Conservation (phyloP, 2,888 invertebrate species). For the Unio pictorum region DNA sequence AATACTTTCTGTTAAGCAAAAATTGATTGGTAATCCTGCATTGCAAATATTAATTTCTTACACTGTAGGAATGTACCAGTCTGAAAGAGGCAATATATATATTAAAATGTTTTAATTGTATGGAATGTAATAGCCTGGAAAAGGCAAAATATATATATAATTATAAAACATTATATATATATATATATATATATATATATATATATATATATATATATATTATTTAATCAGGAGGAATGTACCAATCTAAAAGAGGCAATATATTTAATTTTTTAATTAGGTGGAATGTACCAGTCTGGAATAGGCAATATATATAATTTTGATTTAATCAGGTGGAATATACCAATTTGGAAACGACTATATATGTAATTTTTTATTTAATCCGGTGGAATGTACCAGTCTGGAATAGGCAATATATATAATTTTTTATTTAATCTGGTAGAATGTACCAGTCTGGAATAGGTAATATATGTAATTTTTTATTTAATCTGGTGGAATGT, state of each 20-base stretch:
- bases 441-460: background rate
- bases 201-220: too few species aligned
- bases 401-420: background rate
- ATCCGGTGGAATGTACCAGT: background rate
- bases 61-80: background rate
- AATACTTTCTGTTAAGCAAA: too few species aligned
- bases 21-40: too few species aligned
- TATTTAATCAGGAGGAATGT: background rate
- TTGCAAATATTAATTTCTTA: too few species aligned
- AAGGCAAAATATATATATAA: too few species aligned
- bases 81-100: background rate
- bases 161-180: too few species aligned
- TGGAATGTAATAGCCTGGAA: background rate
- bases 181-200: background rate
- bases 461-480: background rate
- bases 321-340: background rate
- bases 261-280: background rate
- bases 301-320: background rate
- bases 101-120: background rate
- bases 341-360: background rate
- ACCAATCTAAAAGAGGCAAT: background rate
- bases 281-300: background rate
- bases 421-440: background rate
- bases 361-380: background rate
- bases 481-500: background rate